phyloP scores from a whole-genome alignment of 1,140 invertebrate species.

The Caenorhabditis latens region DNA sequence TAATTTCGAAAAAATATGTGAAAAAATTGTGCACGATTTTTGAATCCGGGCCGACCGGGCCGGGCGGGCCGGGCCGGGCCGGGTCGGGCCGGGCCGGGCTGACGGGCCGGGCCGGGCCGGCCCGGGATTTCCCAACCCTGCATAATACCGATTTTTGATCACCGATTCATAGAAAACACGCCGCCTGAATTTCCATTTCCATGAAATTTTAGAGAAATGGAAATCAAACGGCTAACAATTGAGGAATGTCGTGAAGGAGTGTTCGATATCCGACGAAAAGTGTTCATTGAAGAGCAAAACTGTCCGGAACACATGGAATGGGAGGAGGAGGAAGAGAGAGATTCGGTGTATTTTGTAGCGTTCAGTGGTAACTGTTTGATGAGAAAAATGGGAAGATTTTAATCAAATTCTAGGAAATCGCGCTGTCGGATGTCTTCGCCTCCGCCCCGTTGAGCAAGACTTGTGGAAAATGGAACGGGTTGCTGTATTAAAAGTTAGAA shows the following conservation, averaged over 20 bases:
- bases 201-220: background rate
- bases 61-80: too few relatives aligned
- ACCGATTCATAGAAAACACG: too few relatives aligned
- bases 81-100: too few relatives aligned
- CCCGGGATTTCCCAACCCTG: too few relatives aligned
- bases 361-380: too few relatives aligned
- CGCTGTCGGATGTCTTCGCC: conserved; percentile 22
- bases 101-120: too few relatives aligned
- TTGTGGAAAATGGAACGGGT: conserved; percentile 21
- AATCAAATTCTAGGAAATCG: background rate
- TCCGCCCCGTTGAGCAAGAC: background rate
- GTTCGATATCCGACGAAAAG: conserved; percentile 31
- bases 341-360: conserved; percentile 21
- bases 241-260: background rate
- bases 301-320: conserved; percentile 42
- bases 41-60: too few relatives aligned
- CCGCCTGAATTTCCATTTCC: background rate
- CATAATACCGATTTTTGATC: background rate
- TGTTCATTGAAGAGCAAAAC: conserved; percentile 43
- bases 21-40: too few relatives aligned
- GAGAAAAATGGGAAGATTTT: too few relatives aligned
- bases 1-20: too few relatives aligned
- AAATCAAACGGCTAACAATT: background rate
- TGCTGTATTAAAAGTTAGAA: conserved; percentile 10
- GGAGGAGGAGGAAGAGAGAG: conserved; percentile 21